Percentiles rank a stretch among this genome's conserved stretches.
Evolutionary conservation across 1,140 invertebrate species (phyloP).

Genomic region (Drosophila sulfurigaster): DNA sequence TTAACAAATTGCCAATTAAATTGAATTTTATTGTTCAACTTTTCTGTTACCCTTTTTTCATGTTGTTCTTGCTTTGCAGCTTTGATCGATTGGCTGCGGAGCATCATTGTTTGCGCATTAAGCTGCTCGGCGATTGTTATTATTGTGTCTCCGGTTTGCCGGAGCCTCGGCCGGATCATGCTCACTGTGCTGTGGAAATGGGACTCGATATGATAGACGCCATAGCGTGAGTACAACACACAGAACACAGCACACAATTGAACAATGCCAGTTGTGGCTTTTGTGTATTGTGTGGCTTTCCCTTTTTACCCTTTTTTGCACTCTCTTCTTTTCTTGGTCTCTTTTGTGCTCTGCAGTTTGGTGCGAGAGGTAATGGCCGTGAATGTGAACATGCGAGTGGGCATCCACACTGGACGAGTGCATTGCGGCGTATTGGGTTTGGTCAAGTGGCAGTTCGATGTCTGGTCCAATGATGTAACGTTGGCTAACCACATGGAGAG

Average conservation of each 20-base stretch:
- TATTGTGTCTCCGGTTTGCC: conserved; percentile 97
- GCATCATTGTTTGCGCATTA: conserved; percentile 96
- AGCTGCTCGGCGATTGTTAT: conserved; percentile 97
- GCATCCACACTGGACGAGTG: conserved; percentile 96
- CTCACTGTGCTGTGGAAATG: conserved; percentile 98
- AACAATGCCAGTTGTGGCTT: conserved; percentile 51
- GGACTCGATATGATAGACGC: conserved; percentile 98
- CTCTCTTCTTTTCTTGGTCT: conserved; percentile 13
- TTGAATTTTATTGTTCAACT: neutral
- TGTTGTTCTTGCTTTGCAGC: conserved; percentile 85
- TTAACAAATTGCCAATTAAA: neutral
- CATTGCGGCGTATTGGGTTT: conserved; percentile 97
- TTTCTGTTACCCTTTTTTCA: conserved; percentile 3
- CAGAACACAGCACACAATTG: conserved; percentile 15
- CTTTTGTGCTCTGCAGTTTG: conserved; percentile 86
- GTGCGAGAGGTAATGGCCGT: conserved; percentile 95
- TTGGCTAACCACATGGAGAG: conserved; percentile 98
- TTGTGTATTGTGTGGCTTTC: conserved; percentile 44
- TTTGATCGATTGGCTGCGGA: conserved; percentile 96
- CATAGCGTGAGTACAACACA: conserved; percentile 91
- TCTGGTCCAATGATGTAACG: conserved; percentile 98
- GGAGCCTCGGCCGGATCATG: conserved; percentile 95
- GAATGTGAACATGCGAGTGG: conserved; percentile 97
- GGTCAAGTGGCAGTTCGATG: conserved; percentile 92
- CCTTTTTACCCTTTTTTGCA: neutral